Conservation (phyloP, 2,113 vertebrate genomes). For the Scopus umbretta region DNA sequence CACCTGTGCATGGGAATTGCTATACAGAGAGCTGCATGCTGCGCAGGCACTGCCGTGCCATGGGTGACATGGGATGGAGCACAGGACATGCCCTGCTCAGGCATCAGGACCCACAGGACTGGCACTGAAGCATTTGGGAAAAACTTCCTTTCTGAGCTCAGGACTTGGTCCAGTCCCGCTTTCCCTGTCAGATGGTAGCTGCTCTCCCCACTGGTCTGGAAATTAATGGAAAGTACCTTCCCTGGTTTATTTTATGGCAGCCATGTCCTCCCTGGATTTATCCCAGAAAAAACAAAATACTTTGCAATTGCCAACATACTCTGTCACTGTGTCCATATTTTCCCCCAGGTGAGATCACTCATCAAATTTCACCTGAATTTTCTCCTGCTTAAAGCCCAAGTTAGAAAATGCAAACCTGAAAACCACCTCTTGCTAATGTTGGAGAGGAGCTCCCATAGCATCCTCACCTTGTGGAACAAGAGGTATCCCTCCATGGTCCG, state of each 20-base stretch:
- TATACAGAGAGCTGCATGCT: background rate
- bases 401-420: background rate
- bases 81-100: background rate
- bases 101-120: background rate
- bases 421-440: background rate
- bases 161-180: background rate
- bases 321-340: background rate
- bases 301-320: background rate
- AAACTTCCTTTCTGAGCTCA: background rate
- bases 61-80: background rate
- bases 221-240: background rate
- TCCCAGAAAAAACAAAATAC: background rate
- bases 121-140: background rate
- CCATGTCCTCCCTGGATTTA: background rate
- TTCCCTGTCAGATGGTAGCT: background rate
- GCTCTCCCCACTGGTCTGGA: background rate
- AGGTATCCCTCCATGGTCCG: accelerated
- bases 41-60: background rate
- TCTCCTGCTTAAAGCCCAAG: background rate
- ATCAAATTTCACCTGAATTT: background rate
- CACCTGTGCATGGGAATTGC: no score
- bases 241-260: background rate
- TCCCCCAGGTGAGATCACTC: background rate
- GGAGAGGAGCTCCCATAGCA: background rate
- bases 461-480: no score